A percentile compares a stretch with the other conserved stretches of the same genome.
These are phyloP conservation scores for Planiliza haematocheilus DNA, from an alignment of 2,113 vertebrate species.

Conservation along the genomic window DNA sequence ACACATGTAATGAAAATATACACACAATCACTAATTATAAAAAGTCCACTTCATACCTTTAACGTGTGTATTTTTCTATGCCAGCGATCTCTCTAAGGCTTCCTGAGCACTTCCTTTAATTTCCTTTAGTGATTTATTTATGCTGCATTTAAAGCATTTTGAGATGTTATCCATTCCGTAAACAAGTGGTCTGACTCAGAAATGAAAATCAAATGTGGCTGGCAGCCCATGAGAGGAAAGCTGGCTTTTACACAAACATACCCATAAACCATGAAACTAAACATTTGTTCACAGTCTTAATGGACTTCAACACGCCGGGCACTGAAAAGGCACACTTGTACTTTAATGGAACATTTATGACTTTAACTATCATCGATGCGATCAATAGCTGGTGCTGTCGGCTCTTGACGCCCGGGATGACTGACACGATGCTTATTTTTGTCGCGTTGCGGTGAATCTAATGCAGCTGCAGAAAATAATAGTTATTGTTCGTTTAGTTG, in stretches of 20 bases:
- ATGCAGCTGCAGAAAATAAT: slow-evolving; percentile 34
- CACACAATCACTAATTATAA: no score
- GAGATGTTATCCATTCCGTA: slow-evolving; percentile 20
- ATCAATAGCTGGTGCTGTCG: background rate
- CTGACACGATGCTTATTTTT: slow-evolving; percentile 16
- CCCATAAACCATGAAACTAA: slow-evolving; percentile 35
- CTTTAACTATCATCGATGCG: slow-evolving; percentile 3
- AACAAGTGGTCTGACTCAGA: background rate
- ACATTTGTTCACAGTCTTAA: slow-evolving; percentile 34
- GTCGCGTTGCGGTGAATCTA: slow-evolving; percentile 15
- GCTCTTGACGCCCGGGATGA: background rate
- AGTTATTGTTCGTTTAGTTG: slow-evolving; percentile 55
- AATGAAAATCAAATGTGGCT: slow-evolving; percentile 18
- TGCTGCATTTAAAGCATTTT: slow-evolving; percentile 4
- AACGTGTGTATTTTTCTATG: background rate
- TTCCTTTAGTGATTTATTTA: slow-evolving; percentile 15
- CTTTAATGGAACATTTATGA: background rate
- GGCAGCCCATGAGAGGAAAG: slow-evolving; percentile 8
- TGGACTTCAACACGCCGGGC: background rate
- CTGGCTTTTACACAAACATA: slow-evolving; percentile 34
- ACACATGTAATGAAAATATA: background rate
- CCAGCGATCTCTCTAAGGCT: background rate
- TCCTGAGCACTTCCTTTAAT: background rate
- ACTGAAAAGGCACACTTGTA: background rate
- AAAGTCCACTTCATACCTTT: background rate